phyloP scores from a whole-genome alignment of 2,797 vertebrate species.

The Ispidina picta region DNA sequence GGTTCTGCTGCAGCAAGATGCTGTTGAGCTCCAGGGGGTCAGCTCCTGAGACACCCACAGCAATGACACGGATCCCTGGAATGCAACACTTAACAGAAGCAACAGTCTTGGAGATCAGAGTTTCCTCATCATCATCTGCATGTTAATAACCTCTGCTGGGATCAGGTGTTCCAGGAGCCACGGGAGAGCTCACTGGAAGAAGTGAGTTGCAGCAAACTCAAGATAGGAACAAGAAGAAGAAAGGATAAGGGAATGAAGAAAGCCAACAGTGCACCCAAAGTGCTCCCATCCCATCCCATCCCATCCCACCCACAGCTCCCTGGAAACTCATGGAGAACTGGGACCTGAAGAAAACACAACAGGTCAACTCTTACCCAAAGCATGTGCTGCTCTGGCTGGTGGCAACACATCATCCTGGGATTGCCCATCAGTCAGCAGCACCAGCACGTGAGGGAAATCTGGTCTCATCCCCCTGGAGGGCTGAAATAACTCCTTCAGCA shows the following conservation, averaged over 20 bases:
- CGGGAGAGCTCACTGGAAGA: fast-evolving
- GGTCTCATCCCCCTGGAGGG: constrained; percentile 87
- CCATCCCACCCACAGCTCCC: fast-evolving
- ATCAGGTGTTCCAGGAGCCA: neutral
- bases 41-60: constrained; percentile 85
- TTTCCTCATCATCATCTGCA: neutral
- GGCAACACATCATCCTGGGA: constrained; percentile 87
- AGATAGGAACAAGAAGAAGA: neutral
- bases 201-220: neutral
- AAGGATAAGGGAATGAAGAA: neutral
- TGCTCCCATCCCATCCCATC: neutral
- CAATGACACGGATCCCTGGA: constrained; percentile 85
- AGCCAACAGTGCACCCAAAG: neutral
- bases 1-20: constrained; percentile 81
- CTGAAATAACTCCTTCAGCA: constrained; percentile 87
- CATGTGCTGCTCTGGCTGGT: constrained; percentile 84
- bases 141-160: neutral
- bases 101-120: neutral
- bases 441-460: constrained; percentile 80
- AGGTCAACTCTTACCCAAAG: constrained; percentile 77
- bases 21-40: constrained; percentile 82
- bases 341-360: fast-evolving
- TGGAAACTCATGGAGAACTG: neutral
- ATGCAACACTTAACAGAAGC: neutral
- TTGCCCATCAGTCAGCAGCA: constrained; percentile 88